phyloP scores from a whole-genome alignment of 2,888 invertebrate species.

The Caenorhabditis doughertyi region DNA sequence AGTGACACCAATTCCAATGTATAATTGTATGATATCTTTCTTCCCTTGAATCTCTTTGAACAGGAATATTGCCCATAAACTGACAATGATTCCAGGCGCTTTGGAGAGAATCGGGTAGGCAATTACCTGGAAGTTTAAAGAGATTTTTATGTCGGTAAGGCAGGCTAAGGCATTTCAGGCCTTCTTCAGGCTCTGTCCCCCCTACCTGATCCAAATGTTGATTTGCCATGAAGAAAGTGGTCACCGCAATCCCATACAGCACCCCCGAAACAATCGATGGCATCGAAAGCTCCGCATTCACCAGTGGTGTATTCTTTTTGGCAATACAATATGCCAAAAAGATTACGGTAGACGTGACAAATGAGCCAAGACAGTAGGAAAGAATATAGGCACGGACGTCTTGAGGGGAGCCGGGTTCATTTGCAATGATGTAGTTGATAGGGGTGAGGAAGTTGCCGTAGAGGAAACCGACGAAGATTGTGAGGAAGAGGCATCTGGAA shows the following conservation, averaged over 20 bases:
- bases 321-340: slow-evolving; percentile 79
- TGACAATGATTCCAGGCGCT: slow-evolving; percentile 71
- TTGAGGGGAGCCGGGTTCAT: slow-evolving; percentile 66
- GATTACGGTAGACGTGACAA: slow-evolving; percentile 83
- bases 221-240: slow-evolving; percentile 71
- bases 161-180: too few relatives aligned
- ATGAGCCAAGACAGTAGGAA: slow-evolving; percentile 84
- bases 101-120: slow-evolving; percentile 72
- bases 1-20: slow-evolving; percentile 64
- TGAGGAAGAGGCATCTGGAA: slow-evolving; percentile 66
- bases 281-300: slow-evolving; percentile 70
- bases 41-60: slow-evolving; percentile 74
- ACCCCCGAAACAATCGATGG: slow-evolving; percentile 70
- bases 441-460: slow-evolving; percentile 74
- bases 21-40: slow-evolving; percentile 64
- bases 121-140: slow-evolving; percentile 66
- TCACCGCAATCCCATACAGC: slow-evolving; percentile 68
- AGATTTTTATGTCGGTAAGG: too few relatives aligned
- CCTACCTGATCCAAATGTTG: slow-evolving; percentile 74
- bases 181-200: not conserved
- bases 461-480: slow-evolving; percentile 69
- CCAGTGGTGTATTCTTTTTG: slow-evolving; percentile 69
- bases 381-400: slow-evolving; percentile 83
- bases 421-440: slow-evolving; percentile 68
- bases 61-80: slow-evolving; percentile 72